A percentile compares a stretch with the other conserved stretches of the same genome.
Evolutionary conservation across 2,797 vertebrate species (phyloP).

Genomic region (Cheirogaleus major): DNA sequence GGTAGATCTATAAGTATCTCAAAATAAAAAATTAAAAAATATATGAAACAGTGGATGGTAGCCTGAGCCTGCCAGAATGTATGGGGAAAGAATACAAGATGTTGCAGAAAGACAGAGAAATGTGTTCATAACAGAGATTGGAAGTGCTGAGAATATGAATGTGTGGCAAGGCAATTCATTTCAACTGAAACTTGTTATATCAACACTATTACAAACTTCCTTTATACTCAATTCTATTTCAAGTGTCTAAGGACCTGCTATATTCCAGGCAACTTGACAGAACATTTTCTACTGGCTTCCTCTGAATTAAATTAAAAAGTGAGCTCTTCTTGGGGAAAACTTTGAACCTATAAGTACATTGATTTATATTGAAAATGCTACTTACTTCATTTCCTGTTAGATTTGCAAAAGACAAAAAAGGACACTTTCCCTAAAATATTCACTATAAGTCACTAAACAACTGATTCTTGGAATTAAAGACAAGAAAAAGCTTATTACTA

Average conservation of each 20-base stretch:
- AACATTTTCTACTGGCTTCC: slow-evolving; percentile 16
- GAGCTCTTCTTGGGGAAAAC: background rate
- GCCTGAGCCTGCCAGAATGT: background rate
- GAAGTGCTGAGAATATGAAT: background rate
- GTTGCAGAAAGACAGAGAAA: background rate
- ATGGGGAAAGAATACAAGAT: background rate
- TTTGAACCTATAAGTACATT: background rate
- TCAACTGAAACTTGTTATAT: background rate
- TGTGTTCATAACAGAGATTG: background rate
- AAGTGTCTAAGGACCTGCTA: background rate
- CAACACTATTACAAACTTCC: background rate
- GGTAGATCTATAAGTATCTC: background rate
- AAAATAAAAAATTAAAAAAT: slow-evolving; percentile 13
- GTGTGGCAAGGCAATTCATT: background rate
- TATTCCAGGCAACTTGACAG: slow-evolving; percentile 15
- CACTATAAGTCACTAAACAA: background rate
- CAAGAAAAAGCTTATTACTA: background rate
- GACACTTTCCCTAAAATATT: background rate
- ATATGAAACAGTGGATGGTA: background rate
- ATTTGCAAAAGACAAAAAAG: background rate
- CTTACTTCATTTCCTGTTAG: slow-evolving; percentile 22
- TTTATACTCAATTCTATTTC: background rate
- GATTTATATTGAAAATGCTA: background rate
- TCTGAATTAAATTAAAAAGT: slow-evolving; percentile 17
- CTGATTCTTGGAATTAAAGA: background rate